These are phyloP conservation scores for Maniola jurtina DNA, from an alignment of 1,140 invertebrate genomes.

Conservation along the genomic window DNA sequence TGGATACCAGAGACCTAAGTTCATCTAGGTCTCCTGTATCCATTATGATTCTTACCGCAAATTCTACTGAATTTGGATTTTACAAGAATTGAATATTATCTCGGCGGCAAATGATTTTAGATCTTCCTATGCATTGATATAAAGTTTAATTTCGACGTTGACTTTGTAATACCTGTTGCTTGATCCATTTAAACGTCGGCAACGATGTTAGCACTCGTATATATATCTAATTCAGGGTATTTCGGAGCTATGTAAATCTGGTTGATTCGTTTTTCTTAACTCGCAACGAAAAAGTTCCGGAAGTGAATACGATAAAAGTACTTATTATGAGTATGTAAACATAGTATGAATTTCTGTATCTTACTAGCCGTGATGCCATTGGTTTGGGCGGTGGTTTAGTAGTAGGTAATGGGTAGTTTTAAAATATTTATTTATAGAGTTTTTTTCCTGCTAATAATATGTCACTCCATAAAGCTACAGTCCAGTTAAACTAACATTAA, in stretches of 20 bases:
- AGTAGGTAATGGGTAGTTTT: too few species aligned
- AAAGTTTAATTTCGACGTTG: slow-evolving; percentile 12
- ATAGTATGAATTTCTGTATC: too few species aligned
- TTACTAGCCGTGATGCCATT: too few species aligned
- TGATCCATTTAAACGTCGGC: slow-evolving; percentile 24
- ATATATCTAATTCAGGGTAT: slow-evolving; percentile 24
- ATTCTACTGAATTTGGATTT: slow-evolving; percentile 6
- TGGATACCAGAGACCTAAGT: too few species aligned
- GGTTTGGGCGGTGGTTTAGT: too few species aligned
- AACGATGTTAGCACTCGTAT: slow-evolving; percentile 26
- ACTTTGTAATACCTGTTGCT: slow-evolving; percentile 24
- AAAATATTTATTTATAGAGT: too few species aligned
- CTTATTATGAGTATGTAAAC: too few species aligned
- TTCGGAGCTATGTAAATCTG: slow-evolving; percentile 15
- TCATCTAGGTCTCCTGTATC: not conserved
- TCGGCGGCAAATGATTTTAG: not conserved
- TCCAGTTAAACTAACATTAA: too few species aligned
- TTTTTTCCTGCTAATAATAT: too few species aligned
- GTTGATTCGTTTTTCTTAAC: slow-evolving; percentile 16
- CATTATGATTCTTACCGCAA: slow-evolving; percentile 10
- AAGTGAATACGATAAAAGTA: too few species aligned
- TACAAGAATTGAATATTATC: slow-evolving; percentile 28
- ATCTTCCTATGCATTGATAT: not conserved
- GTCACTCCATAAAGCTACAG: too few species aligned
- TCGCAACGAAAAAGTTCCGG: not conserved